phyloP scores from a whole-genome alignment of 2,888 invertebrate genomes.

The Leucozona laternaria region DNA sequence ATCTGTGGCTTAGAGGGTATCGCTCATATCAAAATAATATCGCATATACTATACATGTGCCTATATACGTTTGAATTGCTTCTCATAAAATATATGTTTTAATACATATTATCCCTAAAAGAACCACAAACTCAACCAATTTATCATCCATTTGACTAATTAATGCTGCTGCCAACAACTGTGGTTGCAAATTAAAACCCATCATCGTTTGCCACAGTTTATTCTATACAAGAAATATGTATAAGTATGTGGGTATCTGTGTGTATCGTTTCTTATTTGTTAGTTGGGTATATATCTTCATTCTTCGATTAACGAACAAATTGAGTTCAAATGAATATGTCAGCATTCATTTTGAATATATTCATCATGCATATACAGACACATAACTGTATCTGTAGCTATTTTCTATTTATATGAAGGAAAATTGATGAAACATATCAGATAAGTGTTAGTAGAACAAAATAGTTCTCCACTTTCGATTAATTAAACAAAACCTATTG shows the following conservation, averaged over 20 bases:
- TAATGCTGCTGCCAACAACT: conserved; percentile 28
- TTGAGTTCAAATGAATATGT: conserved; percentile 75
- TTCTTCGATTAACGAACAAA: conserved; percentile 64
- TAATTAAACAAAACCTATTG: conserved; percentile 62
- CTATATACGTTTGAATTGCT: conserved; percentile 6
- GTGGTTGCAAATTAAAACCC: conserved; percentile 48
- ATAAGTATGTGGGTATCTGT: not conserved
- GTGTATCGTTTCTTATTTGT: conserved; percentile 12
- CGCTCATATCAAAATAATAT: not conserved
- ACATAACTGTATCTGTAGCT: not conserved
- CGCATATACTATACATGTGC: not conserved
- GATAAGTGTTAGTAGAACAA: conserved; percentile 20
- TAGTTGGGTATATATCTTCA: no score
- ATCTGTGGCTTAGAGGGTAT: conserved; percentile 9
- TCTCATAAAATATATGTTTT: conserved; percentile 8
- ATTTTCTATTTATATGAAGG: not conserved
- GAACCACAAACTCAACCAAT: conserved; percentile 34
- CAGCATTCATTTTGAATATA: conserved; percentile 52
- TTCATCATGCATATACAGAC: not conserved
- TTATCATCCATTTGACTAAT: conserved; percentile 50
- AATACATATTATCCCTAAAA: conserved; percentile 2
- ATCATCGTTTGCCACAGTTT: conserved; percentile 26
- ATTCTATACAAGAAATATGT: not conserved
- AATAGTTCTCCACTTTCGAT: conserved; percentile 41
- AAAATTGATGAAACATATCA: not conserved